A percentile compares a stretch with the other conserved stretches of the same genome.
Evolutionary conservation across 2,888 invertebrate species (phyloP).

Genomic region (Nomada goodeniana): DNA sequence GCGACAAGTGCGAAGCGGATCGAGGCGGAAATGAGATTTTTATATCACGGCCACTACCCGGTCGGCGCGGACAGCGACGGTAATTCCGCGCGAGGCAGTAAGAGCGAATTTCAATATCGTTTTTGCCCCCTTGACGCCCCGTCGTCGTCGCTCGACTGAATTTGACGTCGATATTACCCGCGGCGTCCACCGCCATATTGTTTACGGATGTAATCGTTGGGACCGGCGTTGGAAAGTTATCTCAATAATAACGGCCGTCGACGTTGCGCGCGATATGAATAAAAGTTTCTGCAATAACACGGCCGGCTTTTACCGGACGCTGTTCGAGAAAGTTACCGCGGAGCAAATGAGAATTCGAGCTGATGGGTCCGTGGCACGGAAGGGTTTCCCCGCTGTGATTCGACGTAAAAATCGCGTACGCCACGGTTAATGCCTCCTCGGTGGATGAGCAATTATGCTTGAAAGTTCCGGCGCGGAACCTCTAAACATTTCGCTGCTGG

Average conservation of each 20-base stretch:
- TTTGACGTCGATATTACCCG: constrained; percentile 69
- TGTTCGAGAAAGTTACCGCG: constrained; percentile 33
- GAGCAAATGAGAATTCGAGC: constrained; percentile 15
- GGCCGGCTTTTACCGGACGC: constrained; percentile 4
- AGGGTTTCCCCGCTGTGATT: background rate
- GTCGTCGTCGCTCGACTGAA: constrained; percentile 59
- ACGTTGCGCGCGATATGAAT: constrained; percentile 37
- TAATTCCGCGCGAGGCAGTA: constrained; percentile 72
- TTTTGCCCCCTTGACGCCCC: constrained; percentile 61
- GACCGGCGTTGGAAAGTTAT: constrained; percentile 34
- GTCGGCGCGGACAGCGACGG: constrained; percentile 25
- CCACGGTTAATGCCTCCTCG: background rate
- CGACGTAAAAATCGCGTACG: constrained; percentile 4
- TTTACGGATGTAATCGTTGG: constrained; percentile 41
- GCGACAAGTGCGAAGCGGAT: constrained; percentile 41
- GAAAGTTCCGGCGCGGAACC: background rate
- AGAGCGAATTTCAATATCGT: constrained; percentile 76
- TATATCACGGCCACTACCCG: constrained; percentile 62
- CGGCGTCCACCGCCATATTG: constrained; percentile 36
- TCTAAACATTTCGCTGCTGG: no score
- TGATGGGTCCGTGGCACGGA: constrained; percentile 15
- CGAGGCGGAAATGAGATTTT: constrained; percentile 77
- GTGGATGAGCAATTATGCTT: background rate
- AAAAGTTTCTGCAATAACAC: constrained; percentile 52
- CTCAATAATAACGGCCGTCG: constrained; percentile 22